Evolutionary conservation across 2,113 vertebrate species (phyloP).

Genomic region (Amphiprion ocellaris): DNA sequence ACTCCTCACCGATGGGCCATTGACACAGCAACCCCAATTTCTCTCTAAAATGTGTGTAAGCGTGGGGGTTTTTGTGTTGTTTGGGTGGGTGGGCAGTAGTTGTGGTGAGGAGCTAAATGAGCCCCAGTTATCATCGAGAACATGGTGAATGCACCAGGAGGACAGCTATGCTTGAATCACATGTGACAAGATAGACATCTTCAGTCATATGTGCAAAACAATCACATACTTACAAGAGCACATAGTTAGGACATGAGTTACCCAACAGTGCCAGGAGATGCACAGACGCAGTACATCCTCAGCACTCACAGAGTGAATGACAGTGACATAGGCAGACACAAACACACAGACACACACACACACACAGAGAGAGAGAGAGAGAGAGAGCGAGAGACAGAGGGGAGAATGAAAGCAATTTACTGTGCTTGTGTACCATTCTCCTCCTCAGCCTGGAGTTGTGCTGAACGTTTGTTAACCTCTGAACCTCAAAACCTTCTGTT

Average conservation of each 20-base stretch:
- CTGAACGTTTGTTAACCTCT: not conserved
- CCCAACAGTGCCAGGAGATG: constrained; percentile 15
- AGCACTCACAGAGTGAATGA: constrained; percentile 20
- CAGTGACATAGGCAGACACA: not conserved
- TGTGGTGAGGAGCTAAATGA: constrained; percentile 37
- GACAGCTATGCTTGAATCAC: constrained; percentile 36
- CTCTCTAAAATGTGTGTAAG: constrained; percentile 27
- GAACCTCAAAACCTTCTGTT: too few species aligned
- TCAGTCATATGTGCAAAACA: constrained; percentile 27
- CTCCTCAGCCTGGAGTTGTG: constrained; percentile 23
- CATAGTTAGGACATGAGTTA: constrained; percentile 6
- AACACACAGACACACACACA: constrained; percentile 6
- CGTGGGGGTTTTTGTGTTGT: not conserved
- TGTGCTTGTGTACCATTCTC: constrained; percentile 30
- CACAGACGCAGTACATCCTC: not conserved
- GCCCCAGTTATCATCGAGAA: constrained; percentile 9
- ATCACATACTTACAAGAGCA: constrained; percentile 25
- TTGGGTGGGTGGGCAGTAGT: not conserved
- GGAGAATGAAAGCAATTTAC: constrained; percentile 43
- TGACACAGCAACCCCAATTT: constrained; percentile 59
- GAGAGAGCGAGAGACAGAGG: too few species aligned
- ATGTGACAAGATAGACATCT: constrained; percentile 13
- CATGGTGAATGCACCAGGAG: not conserved
- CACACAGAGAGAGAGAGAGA: not conserved
- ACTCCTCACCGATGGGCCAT: constrained; percentile 46